These are phyloP conservation scores for Drosophila differens DNA, from an alignment of 2,888 invertebrate species.

Conservation along the genomic window DNA sequence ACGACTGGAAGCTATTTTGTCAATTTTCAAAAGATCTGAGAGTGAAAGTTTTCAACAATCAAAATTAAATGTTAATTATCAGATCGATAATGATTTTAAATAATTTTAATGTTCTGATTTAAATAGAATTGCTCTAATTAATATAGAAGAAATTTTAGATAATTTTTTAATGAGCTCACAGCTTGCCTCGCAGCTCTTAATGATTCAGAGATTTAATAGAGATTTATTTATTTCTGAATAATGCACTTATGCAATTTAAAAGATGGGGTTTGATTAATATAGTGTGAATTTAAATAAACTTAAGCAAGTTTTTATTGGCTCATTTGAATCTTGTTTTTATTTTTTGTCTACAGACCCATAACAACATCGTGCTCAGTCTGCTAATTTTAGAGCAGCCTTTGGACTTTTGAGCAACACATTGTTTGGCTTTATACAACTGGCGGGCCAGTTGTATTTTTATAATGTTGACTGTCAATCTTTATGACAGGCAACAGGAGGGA, in stretches of 20 bases:
- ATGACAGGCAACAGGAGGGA: neutral
- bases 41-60: neutral
- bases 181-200: neutral
- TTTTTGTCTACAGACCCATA: neutral
- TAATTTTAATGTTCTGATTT: neutral
- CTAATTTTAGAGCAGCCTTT: slow-evolving; percentile 1
- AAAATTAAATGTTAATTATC: neutral
- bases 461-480: slow-evolving; percentile 50
- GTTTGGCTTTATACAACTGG: slow-evolving; percentile 5
- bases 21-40: neutral
- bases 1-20: neutral
- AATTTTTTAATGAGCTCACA: neutral
- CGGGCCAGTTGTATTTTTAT: slow-evolving; percentile 42
- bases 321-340: neutral
- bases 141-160: neutral
- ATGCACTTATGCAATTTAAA: neutral
- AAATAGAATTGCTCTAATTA: neutral
- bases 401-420: slow-evolving; percentile 9
- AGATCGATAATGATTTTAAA: neutral
- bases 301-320: neutral
- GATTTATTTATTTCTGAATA: neutral
- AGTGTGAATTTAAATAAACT: neutral
- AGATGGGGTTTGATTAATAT: neutral
- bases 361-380: neutral
- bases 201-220: neutral